Percentiles rank a stretch among this genome's conserved stretches.
These are phyloP conservation scores for Venturia canescens DNA, from an alignment of 1,140 invertebrate species.

Conservation along the genomic window DNA sequence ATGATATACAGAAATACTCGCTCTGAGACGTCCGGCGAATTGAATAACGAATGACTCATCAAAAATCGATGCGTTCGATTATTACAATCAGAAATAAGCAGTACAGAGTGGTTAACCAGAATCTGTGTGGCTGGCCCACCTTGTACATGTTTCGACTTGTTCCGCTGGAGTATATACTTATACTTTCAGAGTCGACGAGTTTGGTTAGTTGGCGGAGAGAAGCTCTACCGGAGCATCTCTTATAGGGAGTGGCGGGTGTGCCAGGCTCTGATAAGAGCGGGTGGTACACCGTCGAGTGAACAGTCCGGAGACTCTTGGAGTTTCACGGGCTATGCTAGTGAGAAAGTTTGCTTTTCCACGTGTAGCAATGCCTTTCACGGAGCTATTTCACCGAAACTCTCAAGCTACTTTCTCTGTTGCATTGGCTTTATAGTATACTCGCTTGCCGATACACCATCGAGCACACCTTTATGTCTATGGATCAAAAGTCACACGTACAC, in stretches of 20 bases:
- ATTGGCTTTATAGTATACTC: neutral
- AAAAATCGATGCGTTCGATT: too few species aligned
- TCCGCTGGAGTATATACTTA: neutral
- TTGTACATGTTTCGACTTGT: neutral
- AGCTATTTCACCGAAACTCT: slow-evolving; percentile 5
- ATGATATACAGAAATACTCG: too few species aligned
- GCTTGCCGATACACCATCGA: neutral
- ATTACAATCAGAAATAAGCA: too few species aligned
- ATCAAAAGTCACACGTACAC: slow-evolving; percentile 1
- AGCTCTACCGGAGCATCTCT: neutral
- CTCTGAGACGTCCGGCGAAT: too few species aligned
- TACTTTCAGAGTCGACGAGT: neutral
- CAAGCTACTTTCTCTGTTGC: neutral
- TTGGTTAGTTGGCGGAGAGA: slow-evolving; percentile 29
- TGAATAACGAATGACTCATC: too few species aligned
- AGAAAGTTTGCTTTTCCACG: slow-evolving; percentile 62
- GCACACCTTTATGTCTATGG: neutral
- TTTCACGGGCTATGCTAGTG: slow-evolving; percentile 44
- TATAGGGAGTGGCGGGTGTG: slow-evolving; percentile 49
- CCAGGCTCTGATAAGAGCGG: slow-evolving; percentile 66
- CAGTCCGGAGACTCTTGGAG: slow-evolving; percentile 32
- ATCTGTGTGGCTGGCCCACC: too few species aligned
- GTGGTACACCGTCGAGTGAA: slow-evolving; percentile 55
- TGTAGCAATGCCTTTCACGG: slow-evolving; percentile 25
- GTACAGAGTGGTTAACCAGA: too few species aligned